Percentiles rank a stretch among this genome's conserved stretches.
phyloP scores from a whole-genome alignment of 1,140 invertebrate genomes.

The Zeugodacus cucurbitae region DNA sequence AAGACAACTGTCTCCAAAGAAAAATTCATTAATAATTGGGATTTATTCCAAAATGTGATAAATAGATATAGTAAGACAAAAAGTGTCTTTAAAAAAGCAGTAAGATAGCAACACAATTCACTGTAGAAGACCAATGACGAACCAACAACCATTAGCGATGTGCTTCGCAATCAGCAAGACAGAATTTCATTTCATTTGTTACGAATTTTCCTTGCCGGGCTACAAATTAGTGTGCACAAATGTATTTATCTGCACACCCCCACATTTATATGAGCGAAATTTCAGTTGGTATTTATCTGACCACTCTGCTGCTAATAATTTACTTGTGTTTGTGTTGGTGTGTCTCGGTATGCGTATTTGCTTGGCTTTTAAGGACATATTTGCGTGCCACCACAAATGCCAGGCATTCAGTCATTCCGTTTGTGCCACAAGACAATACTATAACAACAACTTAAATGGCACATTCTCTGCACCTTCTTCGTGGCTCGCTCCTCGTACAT shows the following conservation, averaged over 20 bases:
- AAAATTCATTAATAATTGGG: too few species aligned
- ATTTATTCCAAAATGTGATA: too few species aligned
- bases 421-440: not conserved
- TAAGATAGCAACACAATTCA: too few species aligned
- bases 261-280: not conserved
- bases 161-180: too few species aligned
- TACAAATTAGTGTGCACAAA: not conserved
- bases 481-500: too few species aligned
- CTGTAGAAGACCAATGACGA: too few species aligned
- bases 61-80: too few species aligned
- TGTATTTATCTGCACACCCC: not conserved
- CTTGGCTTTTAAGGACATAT: conserved; percentile 26
- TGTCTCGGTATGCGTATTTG: not conserved
- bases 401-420: conserved; percentile 29
- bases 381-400: conserved; percentile 18
- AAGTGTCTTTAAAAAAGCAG: too few species aligned
- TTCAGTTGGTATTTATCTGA: not conserved
- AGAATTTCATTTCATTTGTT: not conserved
- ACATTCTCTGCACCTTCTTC: not conserved
- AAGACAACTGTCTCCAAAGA: too few species aligned
- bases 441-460: not conserved
- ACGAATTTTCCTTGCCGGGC: not conserved
- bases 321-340: not conserved
- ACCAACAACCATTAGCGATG: too few species aligned
- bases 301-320: not conserved